Evolutionary conservation across 2,888 invertebrate species (phyloP), one percentile per base, ranked within the genome.

Genomic region (Erebia epiphron): DNA sequence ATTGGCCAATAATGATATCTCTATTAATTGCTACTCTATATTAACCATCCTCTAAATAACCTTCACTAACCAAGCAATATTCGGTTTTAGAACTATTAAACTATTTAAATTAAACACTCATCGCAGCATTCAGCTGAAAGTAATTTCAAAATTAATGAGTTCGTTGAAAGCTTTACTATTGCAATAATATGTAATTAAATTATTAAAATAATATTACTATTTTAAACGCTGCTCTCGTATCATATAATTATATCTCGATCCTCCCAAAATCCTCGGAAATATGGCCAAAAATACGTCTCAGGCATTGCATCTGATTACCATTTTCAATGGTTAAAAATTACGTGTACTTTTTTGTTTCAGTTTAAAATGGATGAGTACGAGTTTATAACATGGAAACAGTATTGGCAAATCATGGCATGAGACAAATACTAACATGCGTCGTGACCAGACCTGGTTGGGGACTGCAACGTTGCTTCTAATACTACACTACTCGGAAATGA

Each of bases 381-480:
- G 71, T 76, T 78, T 68, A 81, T 82, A 83, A 77, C 77, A 90
- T 89, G 90, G 88, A 83, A 77, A 73, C 78, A 78, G 75, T 79
- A 79, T 83, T 86, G 79, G 75, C 77, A 73, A 58, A 73, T 62
- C 72, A 83, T 90, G 90, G 90, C 81, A 87, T 92, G 90, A 91
- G 78, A 83, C 71, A 81, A 73, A 77, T 75, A 78, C 78, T 83
- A 89, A 77, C 84, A 92, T 92, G 92, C 84, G 80, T 84, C 86
- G 85, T 79, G 78, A 79, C 82, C 82, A 81, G 78, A 79, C 80
- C 81, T 91, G 91, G 92, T 85, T 89, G 83, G 84, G 87, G 79
- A 80, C 86, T 79, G 81, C 80, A 76, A 82, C 86, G 78, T 84
- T 92, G 74, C 82, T 89, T 75, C 77, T 85, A 77, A 79, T 81